Conservation (phyloP, 2,797 vertebrate genomes). For the Pipistrellus pipistrellus region DNA sequence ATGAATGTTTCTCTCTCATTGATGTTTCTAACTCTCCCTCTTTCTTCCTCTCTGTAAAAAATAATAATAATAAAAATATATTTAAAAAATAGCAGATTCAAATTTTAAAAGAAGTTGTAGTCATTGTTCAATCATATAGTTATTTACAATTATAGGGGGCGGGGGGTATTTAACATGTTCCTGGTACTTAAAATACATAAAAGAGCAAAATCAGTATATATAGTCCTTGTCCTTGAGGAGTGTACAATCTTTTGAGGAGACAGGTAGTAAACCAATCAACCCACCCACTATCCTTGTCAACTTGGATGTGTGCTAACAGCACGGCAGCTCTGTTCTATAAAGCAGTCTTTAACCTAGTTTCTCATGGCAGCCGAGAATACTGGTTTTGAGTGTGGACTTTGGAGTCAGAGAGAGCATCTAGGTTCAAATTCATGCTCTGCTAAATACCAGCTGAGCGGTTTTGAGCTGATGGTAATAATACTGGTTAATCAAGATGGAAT, state of each 20-base stretch:
- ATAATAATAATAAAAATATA: no score
- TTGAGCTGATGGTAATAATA: background rate
- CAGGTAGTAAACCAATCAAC: background rate
- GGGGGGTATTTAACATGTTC: background rate
- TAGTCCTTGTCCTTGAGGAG: background rate
- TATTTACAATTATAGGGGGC: background rate
- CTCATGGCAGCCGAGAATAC: background rate
- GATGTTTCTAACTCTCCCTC: no score
- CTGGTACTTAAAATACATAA: background rate
- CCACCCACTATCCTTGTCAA: background rate
- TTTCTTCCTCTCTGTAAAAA: no score
- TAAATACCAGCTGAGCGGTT: background rate
- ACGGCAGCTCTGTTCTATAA: background rate
- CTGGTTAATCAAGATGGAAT: background rate
- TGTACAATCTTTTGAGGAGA: background rate
- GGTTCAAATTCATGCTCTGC: background rate
- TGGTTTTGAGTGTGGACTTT: background rate
- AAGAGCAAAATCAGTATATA: background rate
- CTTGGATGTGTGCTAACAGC: background rate
- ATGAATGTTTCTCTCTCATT: no score
- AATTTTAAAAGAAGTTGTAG: background rate
- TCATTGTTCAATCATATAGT: background rate
- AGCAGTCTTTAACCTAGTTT: background rate
- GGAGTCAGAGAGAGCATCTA: background rate
- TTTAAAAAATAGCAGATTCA: background rate